Evolutionary conservation across 2,888 invertebrate species (phyloP).

Genomic region (Coleophora flavipennella): DNA sequence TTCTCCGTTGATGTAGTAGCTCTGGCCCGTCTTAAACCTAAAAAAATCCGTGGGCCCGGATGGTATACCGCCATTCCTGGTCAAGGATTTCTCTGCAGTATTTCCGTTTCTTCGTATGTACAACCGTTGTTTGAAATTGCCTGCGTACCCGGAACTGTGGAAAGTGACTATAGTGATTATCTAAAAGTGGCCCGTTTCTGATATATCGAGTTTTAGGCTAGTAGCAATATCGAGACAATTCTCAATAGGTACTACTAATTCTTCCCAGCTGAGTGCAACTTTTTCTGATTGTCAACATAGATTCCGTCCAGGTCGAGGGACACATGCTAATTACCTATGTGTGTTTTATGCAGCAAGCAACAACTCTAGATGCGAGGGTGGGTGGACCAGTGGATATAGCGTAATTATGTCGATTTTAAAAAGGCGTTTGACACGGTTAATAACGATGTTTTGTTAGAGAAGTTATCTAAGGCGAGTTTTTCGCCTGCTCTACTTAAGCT

Average conservation of each 20-base stretch:
- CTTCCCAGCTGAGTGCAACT: background rate
- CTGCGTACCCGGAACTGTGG: constrained; percentile 7
- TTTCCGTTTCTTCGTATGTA: constrained; percentile 7
- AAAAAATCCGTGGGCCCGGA: too few relatives aligned
- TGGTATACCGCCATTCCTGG: too few relatives aligned
- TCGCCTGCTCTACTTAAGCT: too few relatives aligned
- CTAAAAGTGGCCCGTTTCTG: constrained; percentile 4
- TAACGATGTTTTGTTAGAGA: background rate
- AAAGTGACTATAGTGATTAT: constrained; percentile 6
- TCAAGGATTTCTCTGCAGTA: too few relatives aligned
- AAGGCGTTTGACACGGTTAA: background rate
- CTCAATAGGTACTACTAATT: background rate
- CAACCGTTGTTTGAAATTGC: constrained; percentile 3
- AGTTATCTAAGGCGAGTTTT: too few relatives aligned
- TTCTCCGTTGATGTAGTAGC: too few relatives aligned
- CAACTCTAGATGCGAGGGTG: too few relatives aligned
- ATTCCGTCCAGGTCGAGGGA: constrained; percentile 4
- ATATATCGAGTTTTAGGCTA: constrained; percentile 6
- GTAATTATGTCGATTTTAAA: too few relatives aligned
- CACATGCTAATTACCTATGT: background rate
- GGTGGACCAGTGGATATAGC: too few relatives aligned
- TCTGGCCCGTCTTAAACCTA: too few relatives aligned
- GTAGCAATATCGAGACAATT: constrained; percentile 5
- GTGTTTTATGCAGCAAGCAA: background rate
- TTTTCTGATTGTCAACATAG: constrained; percentile 5